Conservation (phyloP, 2,888 invertebrate species). For the Cephus nigrinus region DNA sequence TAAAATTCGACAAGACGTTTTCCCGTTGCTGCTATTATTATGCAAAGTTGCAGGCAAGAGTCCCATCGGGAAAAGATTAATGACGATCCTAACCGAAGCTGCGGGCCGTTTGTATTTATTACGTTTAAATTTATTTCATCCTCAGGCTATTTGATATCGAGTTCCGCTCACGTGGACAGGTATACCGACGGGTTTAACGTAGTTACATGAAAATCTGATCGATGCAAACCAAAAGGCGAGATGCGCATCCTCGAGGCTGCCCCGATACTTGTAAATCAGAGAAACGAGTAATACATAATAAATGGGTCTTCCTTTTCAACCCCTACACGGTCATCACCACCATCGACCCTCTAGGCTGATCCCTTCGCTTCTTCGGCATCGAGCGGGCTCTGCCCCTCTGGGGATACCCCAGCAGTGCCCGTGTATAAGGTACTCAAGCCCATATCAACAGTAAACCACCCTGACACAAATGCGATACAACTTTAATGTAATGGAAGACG, state of each 20-base stretch:
- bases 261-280: conserved; percentile 30
- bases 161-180: neutral
- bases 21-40: neutral
- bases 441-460: conserved; percentile 18
- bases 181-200: conserved; percentile 5
- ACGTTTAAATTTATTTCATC: neutral
- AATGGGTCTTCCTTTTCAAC: conserved; percentile 30
- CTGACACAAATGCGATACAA: conserved; percentile 9
- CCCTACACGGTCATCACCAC: neutral
- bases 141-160: neutral
- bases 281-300: conserved; percentile 30
- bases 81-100: neutral
- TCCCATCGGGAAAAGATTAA: neutral
- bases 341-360: neutral
- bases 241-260: neutral
- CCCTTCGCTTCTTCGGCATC: neutral
- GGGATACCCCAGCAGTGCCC: neutral
- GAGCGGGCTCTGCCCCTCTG: neutral
- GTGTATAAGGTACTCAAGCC: neutral
- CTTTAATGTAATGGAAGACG: neutral
- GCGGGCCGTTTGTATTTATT: neutral
- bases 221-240: conserved; percentile 14
- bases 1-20: neutral
- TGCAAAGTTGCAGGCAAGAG: neutral
- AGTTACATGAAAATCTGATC: conserved; percentile 16